Evolutionary conservation across 2,888 invertebrate species (phyloP), one percentile per base, ranked within the genome.

Genomic region (Sericinus montela): DNA sequence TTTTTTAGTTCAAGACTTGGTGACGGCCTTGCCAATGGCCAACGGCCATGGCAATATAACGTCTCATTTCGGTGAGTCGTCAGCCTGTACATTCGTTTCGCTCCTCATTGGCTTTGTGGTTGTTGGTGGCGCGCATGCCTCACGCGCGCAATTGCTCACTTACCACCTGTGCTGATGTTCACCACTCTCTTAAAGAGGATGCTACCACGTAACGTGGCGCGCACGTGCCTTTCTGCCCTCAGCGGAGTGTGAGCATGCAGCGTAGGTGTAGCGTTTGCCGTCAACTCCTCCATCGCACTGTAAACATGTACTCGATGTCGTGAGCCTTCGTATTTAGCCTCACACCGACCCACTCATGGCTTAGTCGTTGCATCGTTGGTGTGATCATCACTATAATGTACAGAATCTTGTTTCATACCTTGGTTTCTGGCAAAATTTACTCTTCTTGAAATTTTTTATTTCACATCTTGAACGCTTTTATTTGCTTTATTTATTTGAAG

Each of bases 1-100:
- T 87, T 89, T 89, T 89, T 87, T 88, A 87, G 89, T 87, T 88
- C 87, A 89, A 87, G 89, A 89, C 80, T 79, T 89, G 89, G 89
- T 89, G 89, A 89, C 88, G 71, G 89, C 89, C 75, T 88, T 89
- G 84, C 89, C 89, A 67, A 78, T 87, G 80, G 88, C 88, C 78
- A 89, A 89, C 81, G 89, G 89, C 82, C 89, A 88, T 81, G 84
- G 85, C 81, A 83, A 83, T 84, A 78, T 85, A 64, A 80, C 87
- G 82, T 84, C 88, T 80, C 88, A 87, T 84, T 88, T 88, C 74
- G 87, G 89, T 89, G 89, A 88, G 88, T 89, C 82, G 87, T 83
- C 78, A 77, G 78, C 77, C 73, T 74, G 76, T 72, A 72, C 75
- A 78, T 75, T 70, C 62, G 73, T 71, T 52, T 77, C 69, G 75